Evolutionary conservation across 1,140 invertebrate species (phyloP), one percentile per base, ranked within the genome.

Genomic region (Helicorthomorpha holstii): DNA sequence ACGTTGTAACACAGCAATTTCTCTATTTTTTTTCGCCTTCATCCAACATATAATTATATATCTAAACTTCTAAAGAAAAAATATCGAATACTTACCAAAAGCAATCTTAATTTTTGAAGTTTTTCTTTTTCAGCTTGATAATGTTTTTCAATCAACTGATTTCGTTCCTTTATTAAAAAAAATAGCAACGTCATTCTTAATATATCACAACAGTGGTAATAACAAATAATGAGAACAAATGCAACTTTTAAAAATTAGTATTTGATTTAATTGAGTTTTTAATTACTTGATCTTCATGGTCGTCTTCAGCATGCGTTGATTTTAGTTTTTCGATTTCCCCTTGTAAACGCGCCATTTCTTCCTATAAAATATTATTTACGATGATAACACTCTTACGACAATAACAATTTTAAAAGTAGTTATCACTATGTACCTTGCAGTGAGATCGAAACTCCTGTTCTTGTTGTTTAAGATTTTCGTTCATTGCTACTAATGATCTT

Each of bases 21-120:
- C 79, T 52, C 88, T 72, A 66, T 89, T 93, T 57, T 83, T 78
- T 54, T 84, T 82, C 0, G 85, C 89, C 67, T 70, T 42, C 46
- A 29, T 46, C 14, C 21, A 48, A 43, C 48, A 27, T 51, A 26
- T 27, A 29, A 3, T 25, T n/a, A 42, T 7, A 23, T 23, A 23
- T 22, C 49, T 19, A 46, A 52, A 26, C 7, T 34, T 29, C 34
- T 24, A 54, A 45, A 52, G 44, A 14, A 47, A 14, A 52, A 27
- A 43, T 46, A 22, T 16, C n/a, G 22, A 27, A 48, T 22, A 57
- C 60, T 59, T 59, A 69, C 67, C 56, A 73, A 55, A 12, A 69
- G 54, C 16, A 68, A 60, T 46, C 68, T 51, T 22, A 73, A 68
- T 53, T 70, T 69, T 27, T 71, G 63, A 7, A 73, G 59, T 56